Percentiles rank a stretch among this genome's conserved stretches.
These are phyloP conservation scores for Macrotrachela quadricornifera DNA, from an alignment of 1,140 invertebrate genomes.

Conservation along the genomic window DNA sequence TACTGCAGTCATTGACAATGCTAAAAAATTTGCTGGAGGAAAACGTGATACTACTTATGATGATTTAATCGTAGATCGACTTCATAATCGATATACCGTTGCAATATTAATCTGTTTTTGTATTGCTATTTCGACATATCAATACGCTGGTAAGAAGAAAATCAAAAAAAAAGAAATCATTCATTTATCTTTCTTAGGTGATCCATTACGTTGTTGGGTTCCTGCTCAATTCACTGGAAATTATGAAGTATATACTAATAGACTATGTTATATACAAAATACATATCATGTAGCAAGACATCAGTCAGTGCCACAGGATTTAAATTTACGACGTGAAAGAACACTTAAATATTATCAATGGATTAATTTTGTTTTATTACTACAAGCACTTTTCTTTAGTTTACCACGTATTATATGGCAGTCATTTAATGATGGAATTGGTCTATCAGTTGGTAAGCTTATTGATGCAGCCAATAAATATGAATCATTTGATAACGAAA, in stretches of 20 bases:
- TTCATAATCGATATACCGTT: slow-evolving; percentile 7
- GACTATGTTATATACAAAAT: slow-evolving; percentile 12
- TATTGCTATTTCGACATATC: slow-evolving; percentile 1
- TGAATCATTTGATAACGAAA: not conserved
- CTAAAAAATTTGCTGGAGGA: too few relatives aligned
- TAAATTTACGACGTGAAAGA: not conserved
- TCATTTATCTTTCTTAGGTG: too few relatives aligned
- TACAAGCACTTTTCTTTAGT: slow-evolving; percentile 82
- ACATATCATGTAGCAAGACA: slow-evolving; percentile 11
- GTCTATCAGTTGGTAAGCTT: not conserved
- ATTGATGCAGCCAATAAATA: slow-evolving; percentile 6
- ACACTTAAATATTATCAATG: slow-evolving; percentile 11
- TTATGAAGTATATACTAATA: slow-evolving; percentile 12
- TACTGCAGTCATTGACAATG: too few relatives aligned
- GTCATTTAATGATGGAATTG: slow-evolving; percentile 10
- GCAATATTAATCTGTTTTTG: slow-evolving; percentile 6
- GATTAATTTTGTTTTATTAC: slow-evolving; percentile 61
- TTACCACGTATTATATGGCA: slow-evolving; percentile 44
- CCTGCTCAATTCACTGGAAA: slow-evolving; percentile 12
- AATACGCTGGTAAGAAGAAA: slow-evolving; percentile 11
- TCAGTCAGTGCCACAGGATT: not conserved
- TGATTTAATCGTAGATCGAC: slow-evolving; percentile 4
- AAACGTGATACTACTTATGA: not conserved
- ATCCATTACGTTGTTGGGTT: slow-evolving; percentile 25
- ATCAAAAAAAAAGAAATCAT: not conserved